Evolutionary conservation across 92 coral and sea anemone species (phyloP), one percentile per base, ranked within the genome.

Genomic region (Nematostella vectensis): DNA sequence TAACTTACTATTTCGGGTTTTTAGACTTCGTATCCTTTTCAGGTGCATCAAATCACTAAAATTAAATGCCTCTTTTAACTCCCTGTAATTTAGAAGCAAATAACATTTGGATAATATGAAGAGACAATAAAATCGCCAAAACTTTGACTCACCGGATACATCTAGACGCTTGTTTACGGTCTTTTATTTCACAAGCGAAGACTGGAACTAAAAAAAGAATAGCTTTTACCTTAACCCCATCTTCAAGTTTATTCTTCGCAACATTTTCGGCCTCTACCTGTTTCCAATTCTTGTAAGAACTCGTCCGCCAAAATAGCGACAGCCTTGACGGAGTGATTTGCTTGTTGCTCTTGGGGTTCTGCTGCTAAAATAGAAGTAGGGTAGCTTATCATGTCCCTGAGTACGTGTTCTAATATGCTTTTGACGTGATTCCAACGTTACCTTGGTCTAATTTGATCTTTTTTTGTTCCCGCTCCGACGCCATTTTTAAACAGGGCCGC

Each of bases 231-330:
- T 51, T 21, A 26, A 28, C 21, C 4, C 2, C 11, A 12, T 0
- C 33, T 22, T 47, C 29, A 25, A 22, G 23, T 20, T 31, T n/a
- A n/a, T n/a, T n/a, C n/a, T n/a, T n/a, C n/a, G n/a, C n/a, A n/a
- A n/a, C n/a, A n/a, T 24, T n/a, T 24, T 42, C 0, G 11, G 21
- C 15, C 11, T 48, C 27, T 57, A 87, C 98, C 88, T 61, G 98
- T 82, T 62, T 87, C 85, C 40, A 86, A 12, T 12, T 56, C 47
- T 28, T 85, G 83, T n/a, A 70, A 63, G 71, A 61, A 81, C 54
- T 87, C 78, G 54, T 77, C 88, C 29, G 89, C 77, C 8, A 91
- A 81, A 42, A 91, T 73, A 3, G 96, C 88, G 47, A 82, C 53
- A 8, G 88, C 76, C 18, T 50, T 64, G 29, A 47, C 19, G 37